Conservation (phyloP, 2,888 invertebrate genomes). For the Xanthia icteritia region DNA sequence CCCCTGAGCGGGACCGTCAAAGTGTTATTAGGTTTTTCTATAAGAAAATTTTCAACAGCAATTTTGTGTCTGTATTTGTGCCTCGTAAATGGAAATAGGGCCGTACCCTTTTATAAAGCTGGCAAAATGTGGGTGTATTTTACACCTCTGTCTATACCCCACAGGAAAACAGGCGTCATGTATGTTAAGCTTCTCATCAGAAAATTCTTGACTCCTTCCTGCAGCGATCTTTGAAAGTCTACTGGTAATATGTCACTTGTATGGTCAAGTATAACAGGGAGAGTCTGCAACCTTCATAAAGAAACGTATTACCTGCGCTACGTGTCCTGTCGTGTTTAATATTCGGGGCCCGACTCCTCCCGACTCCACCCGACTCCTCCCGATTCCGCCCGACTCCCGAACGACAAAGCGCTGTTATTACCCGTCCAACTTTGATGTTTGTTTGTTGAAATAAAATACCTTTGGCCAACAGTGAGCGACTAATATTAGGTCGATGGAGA, state of each 20-base stretch:
- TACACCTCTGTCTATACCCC: neutral
- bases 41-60: neutral
- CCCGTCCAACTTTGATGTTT: constrained; percentile 50
- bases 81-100: neutral
- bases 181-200: neutral
- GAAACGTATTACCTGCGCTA: constrained; percentile 7
- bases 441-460: constrained; percentile 47
- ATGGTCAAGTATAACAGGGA: neutral
- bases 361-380: constrained; percentile 13
- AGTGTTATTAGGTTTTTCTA: neutral
- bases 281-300: constrained; percentile 8
- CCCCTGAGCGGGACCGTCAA: too few species aligned
- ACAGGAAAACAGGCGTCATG: neutral
- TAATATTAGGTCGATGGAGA: constrained; percentile 14
- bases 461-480: constrained; percentile 18
- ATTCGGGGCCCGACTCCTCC: constrained; percentile 20
- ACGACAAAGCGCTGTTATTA: constrained; percentile 41
- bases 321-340: constrained; percentile 33
- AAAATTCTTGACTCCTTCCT: neutral
- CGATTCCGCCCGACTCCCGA: neutral
- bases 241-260: neutral
- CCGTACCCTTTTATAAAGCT: neutral
- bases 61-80: neutral
- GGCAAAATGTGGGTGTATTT: neutral
- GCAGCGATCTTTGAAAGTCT: neutral